phyloP scores from a whole-genome alignment of 2,888 invertebrate species.

The Dryobotodes eremita region DNA sequence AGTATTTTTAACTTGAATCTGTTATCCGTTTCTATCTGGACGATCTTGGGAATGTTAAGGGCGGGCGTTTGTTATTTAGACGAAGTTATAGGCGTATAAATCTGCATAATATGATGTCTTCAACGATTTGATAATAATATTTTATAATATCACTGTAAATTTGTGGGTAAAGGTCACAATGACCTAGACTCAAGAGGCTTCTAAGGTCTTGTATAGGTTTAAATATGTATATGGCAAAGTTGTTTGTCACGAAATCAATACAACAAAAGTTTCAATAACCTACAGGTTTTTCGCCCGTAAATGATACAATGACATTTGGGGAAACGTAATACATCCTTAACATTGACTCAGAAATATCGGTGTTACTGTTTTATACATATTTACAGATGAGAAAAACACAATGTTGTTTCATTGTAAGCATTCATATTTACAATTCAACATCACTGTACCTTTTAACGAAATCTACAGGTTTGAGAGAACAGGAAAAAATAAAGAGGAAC shows the following conservation, averaged over 20 bases:
- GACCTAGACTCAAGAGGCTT: background rate
- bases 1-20: conserved; percentile 75
- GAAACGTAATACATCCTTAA: background rate
- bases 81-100: conserved; percentile 7
- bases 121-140: conserved; percentile 2
- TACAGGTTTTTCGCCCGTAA: background rate
- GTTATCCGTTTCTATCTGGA: conserved; percentile 71
- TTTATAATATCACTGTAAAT: background rate
- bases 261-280: background rate
- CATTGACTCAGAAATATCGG: background rate
- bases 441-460: background rate
- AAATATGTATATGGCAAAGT: background rate
- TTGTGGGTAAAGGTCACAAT: background rate
- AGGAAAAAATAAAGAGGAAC: conserved; percentile 15
- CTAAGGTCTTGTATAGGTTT: background rate
- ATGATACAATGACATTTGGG: background rate
- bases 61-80: conserved; percentile 42
- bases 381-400: background rate
- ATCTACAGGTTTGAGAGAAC: conserved; percentile 9
- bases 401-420: background rate
- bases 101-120: conserved; percentile 25
- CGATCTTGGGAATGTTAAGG: conserved; percentile 68
- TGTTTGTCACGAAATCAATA: background rate
- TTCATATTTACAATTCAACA: conserved; percentile 4
- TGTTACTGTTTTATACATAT: background rate